Conservation (phyloP, 1,140 invertebrate species). For the Dendroctonus ponderosae region DNA sequence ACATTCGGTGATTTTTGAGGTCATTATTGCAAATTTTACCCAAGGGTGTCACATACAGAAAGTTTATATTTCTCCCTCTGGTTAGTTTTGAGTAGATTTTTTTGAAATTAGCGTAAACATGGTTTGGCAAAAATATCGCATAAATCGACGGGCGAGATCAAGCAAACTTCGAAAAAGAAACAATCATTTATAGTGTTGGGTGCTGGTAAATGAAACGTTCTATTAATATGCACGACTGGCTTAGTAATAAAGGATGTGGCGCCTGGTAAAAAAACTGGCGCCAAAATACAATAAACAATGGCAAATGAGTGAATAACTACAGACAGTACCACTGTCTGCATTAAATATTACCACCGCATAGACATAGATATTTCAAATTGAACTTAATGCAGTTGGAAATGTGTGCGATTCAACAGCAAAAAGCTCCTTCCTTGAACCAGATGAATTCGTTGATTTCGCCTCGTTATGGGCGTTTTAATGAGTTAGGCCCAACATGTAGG, state of each 20-base stretch:
- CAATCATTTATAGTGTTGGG: slow-evolving; percentile 8
- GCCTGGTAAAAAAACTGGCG: slow-evolving; percentile 30
- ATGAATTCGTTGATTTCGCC: no score
- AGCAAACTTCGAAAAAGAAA: slow-evolving; percentile 7
- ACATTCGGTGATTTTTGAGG: no score
- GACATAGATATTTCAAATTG: no score
- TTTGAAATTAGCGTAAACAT: not conserved
- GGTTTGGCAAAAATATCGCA: not conserved
- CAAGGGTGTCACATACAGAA: no score
- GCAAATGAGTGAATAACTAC: slow-evolving; percentile 15
- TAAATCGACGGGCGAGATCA: not conserved
- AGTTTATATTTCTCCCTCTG: no score
- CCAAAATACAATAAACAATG: slow-evolving; percentile 36
- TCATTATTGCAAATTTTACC: no score
- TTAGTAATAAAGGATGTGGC: slow-evolving; percentile 31
- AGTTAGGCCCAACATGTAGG: no score
- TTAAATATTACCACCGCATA: not conserved
- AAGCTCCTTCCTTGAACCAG: no score
- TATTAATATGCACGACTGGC: slow-evolving; percentile 25
- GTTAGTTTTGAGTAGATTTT: no score
- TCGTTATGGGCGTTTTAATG: no score
- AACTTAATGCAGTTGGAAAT: no score
- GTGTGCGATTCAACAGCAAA: no score
- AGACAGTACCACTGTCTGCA: slow-evolving; percentile 9
- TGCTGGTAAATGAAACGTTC: slow-evolving; percentile 15